Evolutionary conservation across 2,797 vertebrate genomes (phyloP).

Genomic region (Hoplostethus mediterraneus): DNA sequence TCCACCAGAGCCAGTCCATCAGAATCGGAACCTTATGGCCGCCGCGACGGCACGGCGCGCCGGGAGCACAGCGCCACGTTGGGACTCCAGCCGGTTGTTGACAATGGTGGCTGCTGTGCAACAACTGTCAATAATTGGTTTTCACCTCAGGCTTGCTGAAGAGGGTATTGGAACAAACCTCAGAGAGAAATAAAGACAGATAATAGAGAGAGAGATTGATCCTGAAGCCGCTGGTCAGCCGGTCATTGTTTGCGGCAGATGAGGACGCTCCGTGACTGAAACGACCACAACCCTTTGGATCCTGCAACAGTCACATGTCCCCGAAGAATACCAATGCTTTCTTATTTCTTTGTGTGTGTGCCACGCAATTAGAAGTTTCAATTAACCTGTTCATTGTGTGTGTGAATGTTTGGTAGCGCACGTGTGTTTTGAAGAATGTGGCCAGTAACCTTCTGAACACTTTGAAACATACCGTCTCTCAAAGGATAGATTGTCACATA

Average conservation of each 20-base stretch:
- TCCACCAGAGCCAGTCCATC: constrained; percentile 52
- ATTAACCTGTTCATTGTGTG: constrained; percentile 35
- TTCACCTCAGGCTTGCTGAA: constrained; percentile 36
- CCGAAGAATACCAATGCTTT: constrained; percentile 33
- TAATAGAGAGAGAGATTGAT: constrained; percentile 39
- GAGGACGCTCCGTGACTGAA: constrained; percentile 54
- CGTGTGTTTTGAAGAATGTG: too few species aligned
- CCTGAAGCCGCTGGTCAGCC: constrained; percentile 47
- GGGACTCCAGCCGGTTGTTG: constrained; percentile 46
- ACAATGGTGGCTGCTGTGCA: constrained; percentile 52
- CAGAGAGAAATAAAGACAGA: constrained; percentile 31
- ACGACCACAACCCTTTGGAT: constrained; percentile 47
- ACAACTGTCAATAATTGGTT: constrained; percentile 61
- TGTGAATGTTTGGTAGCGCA: constrained; percentile 5
- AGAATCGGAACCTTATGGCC: constrained; percentile 62
- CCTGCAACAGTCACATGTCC: constrained; percentile 20
- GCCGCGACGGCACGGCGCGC: constrained; percentile 40
- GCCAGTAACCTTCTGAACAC: background rate
- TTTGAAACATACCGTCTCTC: background rate
- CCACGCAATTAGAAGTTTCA: constrained; percentile 57
- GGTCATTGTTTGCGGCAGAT: constrained; percentile 60
- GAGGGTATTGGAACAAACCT: constrained; percentile 41
- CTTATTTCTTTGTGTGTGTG: constrained; percentile 17
- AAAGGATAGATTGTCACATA: too few species aligned
- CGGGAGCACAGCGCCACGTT: background rate